These are phyloP conservation scores for Seladonia tumulorum DNA, from an alignment of 2,888 invertebrate genomes.

Conservation along the genomic window DNA sequence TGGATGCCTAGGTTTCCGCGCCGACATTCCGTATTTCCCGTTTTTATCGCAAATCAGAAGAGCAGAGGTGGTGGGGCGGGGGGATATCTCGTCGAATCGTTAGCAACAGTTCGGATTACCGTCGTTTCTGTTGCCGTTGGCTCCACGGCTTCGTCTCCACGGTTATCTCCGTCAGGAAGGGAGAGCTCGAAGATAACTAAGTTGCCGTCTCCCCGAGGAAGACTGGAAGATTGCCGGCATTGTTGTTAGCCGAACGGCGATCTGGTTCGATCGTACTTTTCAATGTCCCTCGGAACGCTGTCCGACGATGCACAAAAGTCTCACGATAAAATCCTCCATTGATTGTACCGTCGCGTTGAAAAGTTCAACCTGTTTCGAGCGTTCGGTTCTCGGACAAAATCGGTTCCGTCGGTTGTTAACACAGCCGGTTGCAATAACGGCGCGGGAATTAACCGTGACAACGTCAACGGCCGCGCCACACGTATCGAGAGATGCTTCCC, in stretches of 20 bases:
- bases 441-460: slow-evolving; percentile 37
- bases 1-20: background rate
- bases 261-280: slow-evolving; percentile 22
- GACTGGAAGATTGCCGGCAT: background rate
- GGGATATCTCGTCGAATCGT: slow-evolving; percentile 8
- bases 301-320: background rate
- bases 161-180: slow-evolving; percentile 17
- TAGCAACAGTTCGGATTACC: slow-evolving; percentile 26
- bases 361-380: background rate
- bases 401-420: slow-evolving; percentile 17
- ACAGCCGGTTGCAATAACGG: slow-evolving; percentile 19
- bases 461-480: slow-evolving; percentile 16
- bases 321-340: background rate
- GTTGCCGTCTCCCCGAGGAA: slow-evolving; percentile 30
- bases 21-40: background rate
- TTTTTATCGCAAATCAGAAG: slow-evolving; percentile 2
- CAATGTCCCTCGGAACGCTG: background rate
- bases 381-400: slow-evolving; percentile 24
- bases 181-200: slow-evolving; percentile 39
- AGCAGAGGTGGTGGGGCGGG: background rate
- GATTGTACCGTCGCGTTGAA: background rate
- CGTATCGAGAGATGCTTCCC: slow-evolving; percentile 20
- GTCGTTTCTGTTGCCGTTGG: background rate
- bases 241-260: slow-evolving; percentile 23
- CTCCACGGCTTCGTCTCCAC: background rate